A percentile compares a stretch with the other conserved stretches of the same genome.
Evolutionary conservation across 2,888 invertebrate genomes (phyloP).

Genomic region (Epirrita christyi): DNA sequence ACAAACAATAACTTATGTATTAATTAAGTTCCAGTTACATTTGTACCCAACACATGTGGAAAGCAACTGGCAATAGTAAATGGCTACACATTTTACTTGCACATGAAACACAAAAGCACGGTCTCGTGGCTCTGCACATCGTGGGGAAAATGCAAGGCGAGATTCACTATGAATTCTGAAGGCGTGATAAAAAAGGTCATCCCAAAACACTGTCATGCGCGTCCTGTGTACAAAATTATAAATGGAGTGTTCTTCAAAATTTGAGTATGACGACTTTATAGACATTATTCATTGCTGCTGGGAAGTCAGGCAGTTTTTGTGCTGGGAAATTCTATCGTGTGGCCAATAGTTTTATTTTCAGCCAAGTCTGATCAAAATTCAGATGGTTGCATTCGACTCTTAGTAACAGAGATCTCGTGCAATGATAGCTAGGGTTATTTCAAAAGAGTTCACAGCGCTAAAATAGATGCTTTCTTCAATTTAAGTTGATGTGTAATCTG

Average conservation of each 20-base stretch:
- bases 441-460: too few species aligned
- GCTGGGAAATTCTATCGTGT: too few species aligned
- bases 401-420: too few species aligned
- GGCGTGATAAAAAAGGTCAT: constrained; percentile 12
- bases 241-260: background rate
- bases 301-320: too few species aligned
- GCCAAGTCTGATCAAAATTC: too few species aligned
- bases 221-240: constrained; percentile 13
- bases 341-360: too few species aligned
- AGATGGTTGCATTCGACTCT: too few species aligned
- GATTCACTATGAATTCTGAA: constrained; percentile 5
- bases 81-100: constrained; percentile 42
- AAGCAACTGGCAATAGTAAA: constrained; percentile 41
- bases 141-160: constrained; percentile 17
- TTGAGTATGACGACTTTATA: too few species aligned
- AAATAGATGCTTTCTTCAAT: too few species aligned
- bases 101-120: constrained; percentile 7
- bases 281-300: too few species aligned
- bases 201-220: constrained; percentile 9
- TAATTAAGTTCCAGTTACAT: constrained; percentile 21
- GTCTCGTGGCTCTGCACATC: background rate
- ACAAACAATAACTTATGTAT: background rate
- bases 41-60: constrained; percentile 37
- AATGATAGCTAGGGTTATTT: too few species aligned
- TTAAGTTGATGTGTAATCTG: too few species aligned